Evolutionary conservation across 2,113 vertebrate species (phyloP).

Genomic region (Entomyzon cyanotis): DNA sequence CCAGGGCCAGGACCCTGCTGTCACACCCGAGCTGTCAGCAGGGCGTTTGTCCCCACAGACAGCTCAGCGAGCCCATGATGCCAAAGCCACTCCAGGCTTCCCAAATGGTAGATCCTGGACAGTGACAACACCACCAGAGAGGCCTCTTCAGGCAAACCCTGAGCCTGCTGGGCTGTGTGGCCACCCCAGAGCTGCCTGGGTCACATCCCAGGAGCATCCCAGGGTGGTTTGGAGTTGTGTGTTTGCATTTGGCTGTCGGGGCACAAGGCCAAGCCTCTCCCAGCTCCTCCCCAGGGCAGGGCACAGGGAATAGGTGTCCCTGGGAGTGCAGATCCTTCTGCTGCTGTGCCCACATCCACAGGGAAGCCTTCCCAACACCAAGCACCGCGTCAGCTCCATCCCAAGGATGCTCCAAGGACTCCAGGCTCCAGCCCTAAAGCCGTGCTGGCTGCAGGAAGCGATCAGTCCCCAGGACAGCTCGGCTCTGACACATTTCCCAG

Average conservation of each 20-base stretch:
- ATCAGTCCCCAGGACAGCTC: not conserved
- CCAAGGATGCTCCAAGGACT: not conserved
- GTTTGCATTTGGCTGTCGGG: fast-evolving
- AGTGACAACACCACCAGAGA: not conserved
- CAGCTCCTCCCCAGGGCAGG: not conserved
- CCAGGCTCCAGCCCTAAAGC: not conserved
- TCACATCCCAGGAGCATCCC: not conserved
- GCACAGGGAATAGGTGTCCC: not conserved
- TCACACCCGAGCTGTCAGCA: not conserved
- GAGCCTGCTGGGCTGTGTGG: not conserved
- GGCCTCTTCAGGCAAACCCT: fast-evolving
- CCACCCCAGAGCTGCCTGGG: not conserved
- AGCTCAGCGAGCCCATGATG: fast-evolving
- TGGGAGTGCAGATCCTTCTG: not conserved
- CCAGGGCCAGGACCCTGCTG: not conserved
- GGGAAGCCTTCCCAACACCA: not conserved
- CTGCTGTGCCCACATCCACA: not conserved
- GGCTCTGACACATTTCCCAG: not conserved
- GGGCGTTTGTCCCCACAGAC: not conserved
- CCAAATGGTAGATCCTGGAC: no score
- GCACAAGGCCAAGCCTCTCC: fast-evolving
- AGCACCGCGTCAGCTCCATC: fast-evolving
- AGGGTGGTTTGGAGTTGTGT: fast-evolving
- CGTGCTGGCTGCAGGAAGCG: not conserved
- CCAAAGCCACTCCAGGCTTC: not conserved